These are phyloP conservation scores for Phalacrocorax aristotelis DNA, from an alignment of 2,113 vertebrate species.

Conservation along the genomic window DNA sequence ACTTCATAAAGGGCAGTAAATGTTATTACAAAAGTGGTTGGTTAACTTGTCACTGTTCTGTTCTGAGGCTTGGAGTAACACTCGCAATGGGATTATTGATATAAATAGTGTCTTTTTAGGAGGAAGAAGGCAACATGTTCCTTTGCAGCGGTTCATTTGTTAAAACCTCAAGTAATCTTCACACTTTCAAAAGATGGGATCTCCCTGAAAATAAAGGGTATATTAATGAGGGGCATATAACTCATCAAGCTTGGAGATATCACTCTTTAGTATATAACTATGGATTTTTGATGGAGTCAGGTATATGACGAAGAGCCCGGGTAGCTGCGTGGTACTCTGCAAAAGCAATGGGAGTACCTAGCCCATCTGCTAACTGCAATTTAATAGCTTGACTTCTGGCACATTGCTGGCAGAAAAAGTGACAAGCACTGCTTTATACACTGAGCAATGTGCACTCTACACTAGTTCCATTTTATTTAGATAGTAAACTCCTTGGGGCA, in stretches of 20 bases:
- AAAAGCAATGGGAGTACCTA: constrained; percentile 18
- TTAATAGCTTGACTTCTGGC: constrained; percentile 49
- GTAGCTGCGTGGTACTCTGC: neutral
- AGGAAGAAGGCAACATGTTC: constrained; percentile 59
- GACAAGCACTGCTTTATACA: constrained; percentile 22
- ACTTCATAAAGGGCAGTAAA: constrained; percentile 77
- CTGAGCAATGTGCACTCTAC: constrained; percentile 30
- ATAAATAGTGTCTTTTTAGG: constrained; percentile 66
- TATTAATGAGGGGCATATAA: constrained; percentile 49
- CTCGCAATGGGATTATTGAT: constrained; percentile 59
- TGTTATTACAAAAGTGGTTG: constrained; percentile 74
- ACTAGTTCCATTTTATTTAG: constrained; percentile 62
- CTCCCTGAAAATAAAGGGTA: constrained; percentile 46
- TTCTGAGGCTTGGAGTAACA: constrained; percentile 65
- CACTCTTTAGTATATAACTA: constrained; percentile 3
- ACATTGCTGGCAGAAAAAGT: constrained; percentile 36
- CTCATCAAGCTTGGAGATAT: neutral
- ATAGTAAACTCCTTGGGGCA: constrained; percentile 52
- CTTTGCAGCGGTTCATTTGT: constrained; percentile 65
- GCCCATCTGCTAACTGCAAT: constrained; percentile 46
- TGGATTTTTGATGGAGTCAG: constrained; percentile 22
- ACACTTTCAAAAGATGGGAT: constrained; percentile 20
- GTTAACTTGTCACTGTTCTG: constrained; percentile 76
- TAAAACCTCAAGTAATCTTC: constrained; percentile 63
- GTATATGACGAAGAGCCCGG: constrained; percentile 11